These are phyloP conservation scores for Cheumatopsyche charites DNA, from an alignment of 1,140 invertebrate species.

Conservation along the genomic window DNA sequence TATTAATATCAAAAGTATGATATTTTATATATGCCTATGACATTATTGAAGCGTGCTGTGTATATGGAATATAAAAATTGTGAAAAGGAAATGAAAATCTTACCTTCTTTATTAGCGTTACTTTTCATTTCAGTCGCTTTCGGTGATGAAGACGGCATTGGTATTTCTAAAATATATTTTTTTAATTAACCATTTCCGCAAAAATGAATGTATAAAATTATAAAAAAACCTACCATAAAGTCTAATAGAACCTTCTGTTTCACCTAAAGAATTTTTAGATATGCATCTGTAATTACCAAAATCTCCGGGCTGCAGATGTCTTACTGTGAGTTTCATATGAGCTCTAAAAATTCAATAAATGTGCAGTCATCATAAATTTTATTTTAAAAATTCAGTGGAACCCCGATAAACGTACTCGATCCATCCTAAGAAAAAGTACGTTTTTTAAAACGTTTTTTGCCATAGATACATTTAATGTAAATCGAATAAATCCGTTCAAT, in stretches of 20 bases:
- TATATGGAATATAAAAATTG: too few relatives aligned
- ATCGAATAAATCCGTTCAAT: too few relatives aligned
- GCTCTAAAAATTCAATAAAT: slow-evolving; percentile 60
- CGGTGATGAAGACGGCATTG: slow-evolving; percentile 69
- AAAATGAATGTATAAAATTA: neutral
- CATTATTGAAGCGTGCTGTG: neutral
- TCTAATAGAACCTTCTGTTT: slow-evolving; percentile 89
- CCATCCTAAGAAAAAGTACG: neutral
- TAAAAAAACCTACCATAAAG: slow-evolving; percentile 77
- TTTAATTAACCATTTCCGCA: neutral
- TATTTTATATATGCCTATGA: too few relatives aligned
- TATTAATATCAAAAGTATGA: too few relatives aligned
- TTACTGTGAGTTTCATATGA: slow-evolving; percentile 85
- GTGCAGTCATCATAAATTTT: neutral
- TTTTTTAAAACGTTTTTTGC: neutral
- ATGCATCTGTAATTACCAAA: slow-evolving; percentile 88
- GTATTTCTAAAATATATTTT: slow-evolving; percentile 67
- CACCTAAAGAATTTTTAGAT: slow-evolving; percentile 92
- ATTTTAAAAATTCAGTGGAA: neutral
- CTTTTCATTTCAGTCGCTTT: slow-evolving; percentile 71
- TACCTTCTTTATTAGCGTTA: slow-evolving; percentile 69
- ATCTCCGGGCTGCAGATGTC: slow-evolving; percentile 76
- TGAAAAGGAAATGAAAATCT: slow-evolving; percentile 51
- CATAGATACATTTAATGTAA: too few relatives aligned
- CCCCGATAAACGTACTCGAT: neutral